Percentiles rank a stretch among this genome's conserved stretches.
phyloP scores from a whole-genome alignment of 2,888 invertebrate genomes.

The Chrysolina oricalcia region DNA sequence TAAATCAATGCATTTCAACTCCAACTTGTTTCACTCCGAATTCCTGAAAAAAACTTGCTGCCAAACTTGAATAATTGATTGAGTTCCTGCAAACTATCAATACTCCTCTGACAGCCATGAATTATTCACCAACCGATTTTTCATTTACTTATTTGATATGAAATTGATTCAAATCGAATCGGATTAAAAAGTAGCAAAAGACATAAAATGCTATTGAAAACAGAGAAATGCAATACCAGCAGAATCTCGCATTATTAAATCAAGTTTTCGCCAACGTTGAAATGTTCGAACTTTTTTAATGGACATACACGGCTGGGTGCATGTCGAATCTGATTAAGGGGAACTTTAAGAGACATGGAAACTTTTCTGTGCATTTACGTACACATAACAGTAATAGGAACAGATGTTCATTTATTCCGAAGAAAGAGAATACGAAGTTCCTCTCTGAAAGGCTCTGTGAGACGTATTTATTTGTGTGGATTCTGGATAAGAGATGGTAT shows the following conservation, averaged over 20 bases:
- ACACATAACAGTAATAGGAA: conserved; percentile 1
- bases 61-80: not conserved
- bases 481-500: not conserved
- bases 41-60: not conserved
- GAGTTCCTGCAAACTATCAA: not conserved
- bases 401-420: not conserved
- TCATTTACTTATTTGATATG: not conserved
- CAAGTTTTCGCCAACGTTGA: conserved; percentile 1
- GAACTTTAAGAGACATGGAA: conserved; percentile 22
- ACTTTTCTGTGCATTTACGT: conserved; percentile 21
- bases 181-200: not conserved
- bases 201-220: conserved; percentile 5
- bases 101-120: not conserved
- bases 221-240: conserved; percentile 13
- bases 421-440: not conserved
- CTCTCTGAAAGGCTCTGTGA: not conserved
- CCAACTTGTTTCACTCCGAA: not conserved
- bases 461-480: not conserved
- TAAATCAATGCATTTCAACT: not conserved
- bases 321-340: conserved; percentile 34
- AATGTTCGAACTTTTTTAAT: conserved; percentile 34
- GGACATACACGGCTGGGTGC: conserved; percentile 31
- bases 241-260: conserved; percentile 14
- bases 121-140: not conserved
- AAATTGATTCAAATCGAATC: not conserved